These are phyloP conservation scores for Cryptus viduatorius DNA, from an alignment of 2,888 invertebrate genomes.

Conservation along the genomic window DNA sequence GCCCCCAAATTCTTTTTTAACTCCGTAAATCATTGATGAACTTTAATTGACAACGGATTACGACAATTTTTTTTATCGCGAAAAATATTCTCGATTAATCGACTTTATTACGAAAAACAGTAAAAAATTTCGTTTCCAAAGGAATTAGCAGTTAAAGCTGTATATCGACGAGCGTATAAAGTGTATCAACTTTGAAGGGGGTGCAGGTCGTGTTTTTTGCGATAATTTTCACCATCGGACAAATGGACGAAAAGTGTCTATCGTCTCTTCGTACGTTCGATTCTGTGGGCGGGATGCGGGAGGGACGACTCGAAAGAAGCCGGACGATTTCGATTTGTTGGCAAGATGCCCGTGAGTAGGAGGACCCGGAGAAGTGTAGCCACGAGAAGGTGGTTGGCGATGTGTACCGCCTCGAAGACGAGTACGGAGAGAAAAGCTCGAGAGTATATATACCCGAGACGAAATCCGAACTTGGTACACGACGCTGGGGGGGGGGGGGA, in stretches of 20 bases:
- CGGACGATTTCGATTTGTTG: constrained; percentile 63
- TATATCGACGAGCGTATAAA: constrained; percentile 42
- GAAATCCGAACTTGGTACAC: constrained; percentile 64
- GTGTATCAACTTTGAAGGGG: constrained; percentile 70
- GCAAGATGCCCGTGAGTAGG: constrained; percentile 59
- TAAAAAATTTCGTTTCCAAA: background rate
- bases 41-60: too few relatives aligned
- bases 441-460: constrained; percentile 48
- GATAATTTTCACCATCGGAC: constrained; percentile 76
- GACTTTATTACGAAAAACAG: too few relatives aligned
- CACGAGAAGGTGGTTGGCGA: constrained; percentile 39
- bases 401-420: constrained; percentile 40
- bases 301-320: constrained; percentile 42
- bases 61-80: too few relatives aligned
- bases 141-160: background rate
- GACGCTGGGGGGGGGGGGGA: constrained; percentile 51
- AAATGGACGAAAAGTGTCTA: constrained; percentile 76
- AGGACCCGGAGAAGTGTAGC: constrained; percentile 42
- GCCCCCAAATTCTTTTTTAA: too few relatives aligned
- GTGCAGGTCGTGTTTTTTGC: constrained; percentile 70
- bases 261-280: constrained; percentile 53
- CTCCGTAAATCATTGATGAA: too few relatives aligned
- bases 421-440: constrained; percentile 39
- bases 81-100: too few relatives aligned
- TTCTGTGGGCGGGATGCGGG: constrained; percentile 63